A percentile compares a stretch with the other conserved stretches of the same genome.
Evolutionary conservation across 2,797 vertebrate species (phyloP).

Genomic region (Cercopithecus petaurista): DNA sequence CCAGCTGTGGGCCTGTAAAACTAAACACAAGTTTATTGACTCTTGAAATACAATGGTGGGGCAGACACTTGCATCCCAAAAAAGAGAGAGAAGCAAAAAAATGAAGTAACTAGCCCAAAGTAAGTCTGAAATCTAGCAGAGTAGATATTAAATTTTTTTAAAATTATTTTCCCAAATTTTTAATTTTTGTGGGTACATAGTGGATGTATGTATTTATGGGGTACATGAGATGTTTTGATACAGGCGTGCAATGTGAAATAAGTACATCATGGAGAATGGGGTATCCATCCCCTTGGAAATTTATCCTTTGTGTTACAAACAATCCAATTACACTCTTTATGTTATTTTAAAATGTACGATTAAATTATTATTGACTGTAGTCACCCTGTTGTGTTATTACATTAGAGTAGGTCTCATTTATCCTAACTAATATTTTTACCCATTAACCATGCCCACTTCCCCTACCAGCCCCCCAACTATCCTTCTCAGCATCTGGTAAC

Average conservation of each 20-base stretch:
- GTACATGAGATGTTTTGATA: background rate
- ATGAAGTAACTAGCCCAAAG: background rate
- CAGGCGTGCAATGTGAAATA: background rate
- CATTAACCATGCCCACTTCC: background rate
- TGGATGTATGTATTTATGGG: background rate
- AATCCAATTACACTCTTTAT: background rate
- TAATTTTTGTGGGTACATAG: background rate
- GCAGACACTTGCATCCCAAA: background rate
- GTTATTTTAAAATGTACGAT: background rate
- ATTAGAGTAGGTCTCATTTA: background rate
- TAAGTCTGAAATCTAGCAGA: background rate
- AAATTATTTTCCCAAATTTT: background rate
- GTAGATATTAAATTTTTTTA: background rate
- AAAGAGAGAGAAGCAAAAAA: background rate
- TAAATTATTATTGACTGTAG: background rate
- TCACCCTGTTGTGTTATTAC: background rate
- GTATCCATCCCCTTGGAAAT: background rate
- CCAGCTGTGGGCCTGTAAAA: background rate
- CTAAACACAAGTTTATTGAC: background rate
- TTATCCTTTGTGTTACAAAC: background rate
- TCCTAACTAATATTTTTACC: background rate
- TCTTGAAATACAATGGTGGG: background rate
- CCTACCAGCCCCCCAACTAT: background rate
- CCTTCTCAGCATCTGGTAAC: background rate
- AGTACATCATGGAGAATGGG: background rate